These are phyloP conservation scores for Plectrocnemia conspersa DNA, from an alignment of 1,140 invertebrate species.

Conservation along the genomic window DNA sequence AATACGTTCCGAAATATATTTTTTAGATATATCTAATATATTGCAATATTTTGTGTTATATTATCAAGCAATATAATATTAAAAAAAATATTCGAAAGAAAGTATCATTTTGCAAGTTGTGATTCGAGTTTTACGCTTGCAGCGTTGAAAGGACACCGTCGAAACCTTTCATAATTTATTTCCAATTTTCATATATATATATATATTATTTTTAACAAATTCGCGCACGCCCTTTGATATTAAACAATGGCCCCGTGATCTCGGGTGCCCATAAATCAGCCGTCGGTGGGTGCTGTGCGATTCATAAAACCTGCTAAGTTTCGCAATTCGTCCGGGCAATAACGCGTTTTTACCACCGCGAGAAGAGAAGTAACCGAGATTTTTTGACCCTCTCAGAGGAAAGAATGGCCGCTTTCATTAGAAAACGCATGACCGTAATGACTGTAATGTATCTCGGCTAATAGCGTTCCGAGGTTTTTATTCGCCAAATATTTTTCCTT, in stretches of 20 bases:
- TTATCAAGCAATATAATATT: no score
- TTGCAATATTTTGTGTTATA: no score
- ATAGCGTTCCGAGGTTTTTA: conserved; percentile 22
- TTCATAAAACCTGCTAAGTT: conserved; percentile 18
- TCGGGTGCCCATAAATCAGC: conserved; percentile 10
- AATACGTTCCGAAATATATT: no score
- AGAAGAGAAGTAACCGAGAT: conserved; percentile 12
- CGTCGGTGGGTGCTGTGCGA: conserved; percentile 15
- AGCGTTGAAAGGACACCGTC: no score
- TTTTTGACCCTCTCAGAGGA: conserved; percentile 13
- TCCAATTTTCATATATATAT: no score
- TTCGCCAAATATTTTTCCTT: no score
- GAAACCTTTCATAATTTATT: no score
- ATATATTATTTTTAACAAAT: no score
- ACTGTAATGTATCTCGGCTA: conserved; percentile 15
- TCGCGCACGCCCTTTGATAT: not conserved
- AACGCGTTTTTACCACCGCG: conserved; percentile 13
- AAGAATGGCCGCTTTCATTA: conserved; percentile 23
- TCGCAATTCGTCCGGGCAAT: conserved; percentile 16
- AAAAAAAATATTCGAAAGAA: no score
- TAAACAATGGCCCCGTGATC: not conserved
- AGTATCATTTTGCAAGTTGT: no score
- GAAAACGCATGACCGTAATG: conserved; percentile 13
- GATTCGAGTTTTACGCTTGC: no score
- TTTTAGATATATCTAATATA: no score